These are phyloP conservation scores for Nesogale talazaci DNA, from an alignment of 2,113 vertebrate genomes.

Conservation along the genomic window DNA sequence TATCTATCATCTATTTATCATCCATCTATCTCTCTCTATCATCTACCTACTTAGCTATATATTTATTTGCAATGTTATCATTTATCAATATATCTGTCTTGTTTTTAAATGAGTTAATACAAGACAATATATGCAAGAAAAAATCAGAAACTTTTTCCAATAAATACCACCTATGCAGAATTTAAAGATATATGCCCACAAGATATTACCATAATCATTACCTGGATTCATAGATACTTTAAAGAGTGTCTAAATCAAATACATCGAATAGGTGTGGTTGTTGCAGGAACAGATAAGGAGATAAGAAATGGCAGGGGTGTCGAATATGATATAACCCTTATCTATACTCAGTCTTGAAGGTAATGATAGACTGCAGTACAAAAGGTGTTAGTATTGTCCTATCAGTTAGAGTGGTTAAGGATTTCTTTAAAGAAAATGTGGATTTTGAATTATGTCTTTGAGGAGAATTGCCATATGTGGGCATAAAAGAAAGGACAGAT, in stretches of 20 bases:
- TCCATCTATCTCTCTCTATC: too few relatives aligned
- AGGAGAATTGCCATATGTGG: conserved; percentile 31
- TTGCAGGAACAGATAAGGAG: background rate
- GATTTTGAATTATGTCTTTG: conserved; percentile 60
- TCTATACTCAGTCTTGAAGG: conserved; percentile 11
- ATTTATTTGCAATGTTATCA: background rate
- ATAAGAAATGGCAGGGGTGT: too few relatives aligned
- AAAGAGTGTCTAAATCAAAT: background rate
- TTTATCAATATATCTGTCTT: too few relatives aligned
- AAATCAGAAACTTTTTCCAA: background rate
- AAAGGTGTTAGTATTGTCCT: background rate
- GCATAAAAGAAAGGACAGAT: conserved; percentile 49
- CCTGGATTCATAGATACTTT: background rate
- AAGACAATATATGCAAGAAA: background rate
- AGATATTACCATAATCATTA: background rate
- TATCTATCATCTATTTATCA: too few relatives aligned
- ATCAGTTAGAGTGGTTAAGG: background rate
- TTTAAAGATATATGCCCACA: background rate
- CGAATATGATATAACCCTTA: background rate
- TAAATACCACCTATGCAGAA: background rate
- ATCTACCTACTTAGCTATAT: too few relatives aligned
- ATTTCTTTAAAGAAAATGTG: conserved; percentile 34
- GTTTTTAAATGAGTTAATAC: background rate
- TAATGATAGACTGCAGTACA: conserved; percentile 38
- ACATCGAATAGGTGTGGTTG: background rate